Evolutionary conservation across 1,140 invertebrate species (phyloP), one percentile per base, ranked within the genome.

Genomic region (Drosophila melanica): DNA sequence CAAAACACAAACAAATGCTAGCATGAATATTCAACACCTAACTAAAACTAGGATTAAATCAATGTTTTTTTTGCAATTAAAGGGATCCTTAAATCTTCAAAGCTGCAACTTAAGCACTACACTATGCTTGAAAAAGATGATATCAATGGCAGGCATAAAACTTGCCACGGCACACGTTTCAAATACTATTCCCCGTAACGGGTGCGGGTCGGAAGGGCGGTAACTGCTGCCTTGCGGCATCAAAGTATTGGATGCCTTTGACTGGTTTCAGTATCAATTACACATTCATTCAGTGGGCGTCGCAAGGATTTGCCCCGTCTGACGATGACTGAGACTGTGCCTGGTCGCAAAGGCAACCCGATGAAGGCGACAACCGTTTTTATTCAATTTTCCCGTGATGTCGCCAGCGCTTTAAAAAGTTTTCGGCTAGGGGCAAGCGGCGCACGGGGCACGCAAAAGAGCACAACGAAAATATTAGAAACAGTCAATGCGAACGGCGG

Each of bases 201-300:
- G 14, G 11, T 39, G 11, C 12, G 23, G 23, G 23, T 23, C n/a
- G 6, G 23, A 2, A 8, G 10, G 16, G 16, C 14, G 42, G 18
- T 14, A 4, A 6, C 18, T 9, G 35, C 3, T 55, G 58, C 65
- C 65, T 54, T 37, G 18, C 33, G 68, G 54, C 73, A 67, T 50
- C 59, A 64, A 65, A 64, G 64, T 73, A 73, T 84, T 74, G 64
- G 53, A 62, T 75, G 70, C 65, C 65, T 77, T 70, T 70, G 75
- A 70, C 66, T 75, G 72, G 63, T 68, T 77, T 67, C 60, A 71
- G 74, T 84, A 89, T 84, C 85, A 89, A 84, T 89, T 89, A 89
- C 79, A 74, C 79, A 80, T 84, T 89, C 74, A 84, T 82, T 68
- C 73, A 69, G 74, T 77, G 78, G 74, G 62, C 79, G 58, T 14